Conservation (phyloP, 2,113 vertebrate species). For the Bothrops jararaca region DNA sequence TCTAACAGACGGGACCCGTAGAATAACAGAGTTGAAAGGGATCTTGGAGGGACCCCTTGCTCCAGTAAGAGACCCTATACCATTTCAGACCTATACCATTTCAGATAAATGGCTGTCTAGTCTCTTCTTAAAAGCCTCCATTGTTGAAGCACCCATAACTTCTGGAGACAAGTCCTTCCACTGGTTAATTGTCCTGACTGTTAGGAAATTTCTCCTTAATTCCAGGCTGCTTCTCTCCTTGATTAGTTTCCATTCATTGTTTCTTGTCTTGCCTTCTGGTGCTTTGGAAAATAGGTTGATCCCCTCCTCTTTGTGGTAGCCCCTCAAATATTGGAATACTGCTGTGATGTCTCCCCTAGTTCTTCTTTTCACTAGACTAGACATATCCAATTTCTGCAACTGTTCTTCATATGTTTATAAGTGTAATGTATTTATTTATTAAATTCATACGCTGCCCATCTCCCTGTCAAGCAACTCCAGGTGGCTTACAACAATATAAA, state of each 20-base stretch:
- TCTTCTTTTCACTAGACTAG: background rate
- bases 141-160: background rate
- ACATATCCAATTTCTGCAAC: background rate
- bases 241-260: no score
- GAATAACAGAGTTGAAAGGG: no score
- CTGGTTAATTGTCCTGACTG: background rate
- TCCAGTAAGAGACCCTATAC: no score
- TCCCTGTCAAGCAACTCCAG: background rate
- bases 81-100: no score
- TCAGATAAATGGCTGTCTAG: no score
- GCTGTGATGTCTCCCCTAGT: background rate
- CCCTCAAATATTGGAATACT: background rate
- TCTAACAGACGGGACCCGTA: no score
- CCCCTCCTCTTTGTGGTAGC: background rate
- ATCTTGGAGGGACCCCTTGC: no score
- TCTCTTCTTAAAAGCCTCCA: background rate
- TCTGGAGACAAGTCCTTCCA: background rate
- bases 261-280: background rate
- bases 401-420: background rate
- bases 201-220: background rate
- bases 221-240: no score
- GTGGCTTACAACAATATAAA: background rate
- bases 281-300: background rate
- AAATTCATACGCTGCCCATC: background rate
- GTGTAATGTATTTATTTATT: background rate